phyloP scores from a whole-genome alignment of 2,797 vertebrate species.

The Cyprinella venusta region DNA sequence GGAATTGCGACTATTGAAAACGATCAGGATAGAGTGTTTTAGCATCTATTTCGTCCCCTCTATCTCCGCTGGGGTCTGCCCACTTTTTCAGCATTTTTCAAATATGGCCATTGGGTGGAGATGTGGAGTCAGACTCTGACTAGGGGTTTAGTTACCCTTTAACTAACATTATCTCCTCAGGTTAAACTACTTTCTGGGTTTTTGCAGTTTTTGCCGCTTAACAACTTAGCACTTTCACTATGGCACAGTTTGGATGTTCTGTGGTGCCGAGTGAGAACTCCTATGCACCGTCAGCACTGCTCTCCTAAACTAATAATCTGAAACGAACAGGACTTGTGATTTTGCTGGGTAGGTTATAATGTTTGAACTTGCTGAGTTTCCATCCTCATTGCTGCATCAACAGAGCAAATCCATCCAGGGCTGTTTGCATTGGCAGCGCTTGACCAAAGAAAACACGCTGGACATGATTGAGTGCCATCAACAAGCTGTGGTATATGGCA shows the following conservation, averaged over 20 bases:
- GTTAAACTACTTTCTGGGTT: not conserved
- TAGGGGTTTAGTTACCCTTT: not conserved
- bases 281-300: slow-evolving; percentile 59
- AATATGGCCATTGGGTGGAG: too few relatives aligned
- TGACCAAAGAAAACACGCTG: slow-evolving; percentile 47
- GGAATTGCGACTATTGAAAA: too few relatives aligned
- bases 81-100: too few relatives aligned
- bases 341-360: slow-evolving; percentile 30
- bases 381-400: slow-evolving; percentile 33
- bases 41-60: too few relatives aligned
- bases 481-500: slow-evolving; percentile 45
- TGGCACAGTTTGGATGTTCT: not conserved
- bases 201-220: not conserved
- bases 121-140: too few relatives aligned
- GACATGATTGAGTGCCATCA: slow-evolving; percentile 31
- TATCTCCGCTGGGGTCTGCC: too few relatives aligned
- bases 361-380: slow-evolving; percentile 44
- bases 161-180: slow-evolving; percentile 40
- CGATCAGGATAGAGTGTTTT: too few relatives aligned
- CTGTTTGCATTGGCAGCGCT: slow-evolving; percentile 50
- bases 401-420: slow-evolving; percentile 21
- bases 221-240: not conserved
- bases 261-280: slow-evolving; percentile 44
- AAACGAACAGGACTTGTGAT: slow-evolving; percentile 50
- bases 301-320: slow-evolving; percentile 55